phyloP scores from a whole-genome alignment of 2,113 vertebrate genomes.

The Tragelaphus strepsiceros region DNA sequence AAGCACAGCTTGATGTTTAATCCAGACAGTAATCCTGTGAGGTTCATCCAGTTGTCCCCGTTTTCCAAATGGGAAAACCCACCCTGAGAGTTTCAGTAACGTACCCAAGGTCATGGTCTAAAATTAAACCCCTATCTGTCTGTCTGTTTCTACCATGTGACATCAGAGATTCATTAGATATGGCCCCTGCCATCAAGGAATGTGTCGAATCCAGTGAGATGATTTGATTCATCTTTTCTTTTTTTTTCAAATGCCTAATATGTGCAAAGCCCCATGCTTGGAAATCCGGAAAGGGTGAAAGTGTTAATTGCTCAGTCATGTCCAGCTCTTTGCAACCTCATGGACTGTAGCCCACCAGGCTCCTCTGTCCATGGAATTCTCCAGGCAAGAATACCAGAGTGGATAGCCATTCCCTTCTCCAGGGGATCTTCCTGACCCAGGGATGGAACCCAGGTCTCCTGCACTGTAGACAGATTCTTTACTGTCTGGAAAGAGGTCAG shows the following conservation, averaged over 20 bases:
- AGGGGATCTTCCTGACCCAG: too few species aligned
- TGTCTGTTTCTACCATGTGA: not conserved
- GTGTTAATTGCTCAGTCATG: not conserved
- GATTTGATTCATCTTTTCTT: not conserved
- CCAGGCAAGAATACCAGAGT: too few species aligned
- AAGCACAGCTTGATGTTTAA: not conserved
- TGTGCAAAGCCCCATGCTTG: not conserved
- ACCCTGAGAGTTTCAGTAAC: not conserved
- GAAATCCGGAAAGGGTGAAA: not conserved
- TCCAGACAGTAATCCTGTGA: not conserved
- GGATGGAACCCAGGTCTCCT: too few species aligned
- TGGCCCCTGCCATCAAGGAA: not conserved
- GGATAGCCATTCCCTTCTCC: too few species aligned
- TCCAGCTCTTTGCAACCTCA: not conserved
- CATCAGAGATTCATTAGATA: not conserved
- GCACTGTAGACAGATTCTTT: too few species aligned
- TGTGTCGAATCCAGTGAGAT: not conserved
- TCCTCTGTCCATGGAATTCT: too few species aligned
- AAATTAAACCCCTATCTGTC: not conserved
- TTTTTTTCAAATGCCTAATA: not conserved
- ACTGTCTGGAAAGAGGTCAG: not conserved
- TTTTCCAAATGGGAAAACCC: not conserved
- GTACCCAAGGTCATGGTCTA: not conserved
- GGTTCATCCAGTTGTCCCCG: not conserved
- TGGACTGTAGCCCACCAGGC: not conserved